phyloP scores from a whole-genome alignment of 2,797 vertebrate genomes.

The Acipenser transmontanus region DNA sequence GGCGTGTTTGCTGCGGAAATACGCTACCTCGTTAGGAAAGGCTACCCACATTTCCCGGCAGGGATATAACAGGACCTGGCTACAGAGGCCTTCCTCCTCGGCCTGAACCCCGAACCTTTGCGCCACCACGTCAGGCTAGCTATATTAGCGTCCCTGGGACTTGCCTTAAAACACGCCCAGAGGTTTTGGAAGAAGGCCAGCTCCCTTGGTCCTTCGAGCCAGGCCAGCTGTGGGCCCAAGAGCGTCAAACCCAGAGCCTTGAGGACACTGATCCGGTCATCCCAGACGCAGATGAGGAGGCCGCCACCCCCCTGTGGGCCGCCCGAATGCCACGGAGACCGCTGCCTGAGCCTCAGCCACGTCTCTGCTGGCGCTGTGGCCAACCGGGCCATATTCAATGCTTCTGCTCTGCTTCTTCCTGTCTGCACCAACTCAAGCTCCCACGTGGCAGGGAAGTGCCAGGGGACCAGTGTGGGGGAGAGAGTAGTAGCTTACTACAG shows the following conservation, averaged over 20 bases:
- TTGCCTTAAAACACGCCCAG: not conserved
- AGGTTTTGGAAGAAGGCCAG: no score
- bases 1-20: not conserved
- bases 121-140: not conserved
- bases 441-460: no score
- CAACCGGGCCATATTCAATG: no score
- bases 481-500: not conserved
- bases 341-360: no score
- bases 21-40: not conserved
- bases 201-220: not conserved
- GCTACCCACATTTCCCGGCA: not conserved
- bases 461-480: not conserved
- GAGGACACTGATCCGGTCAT: no score
- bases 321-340: no score
- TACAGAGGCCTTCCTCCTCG: not conserved
- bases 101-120: not conserved
- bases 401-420: no score
- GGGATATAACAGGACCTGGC: not conserved
- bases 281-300: not conserved
- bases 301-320: not conserved
- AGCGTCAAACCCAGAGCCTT: not conserved
- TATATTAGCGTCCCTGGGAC: not conserved
- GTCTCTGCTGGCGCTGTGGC: no score
- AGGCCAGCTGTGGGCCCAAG: not conserved
- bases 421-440: not conserved